phyloP scores from a whole-genome alignment of 2,797 vertebrate genomes.

The Falco concolor region DNA sequence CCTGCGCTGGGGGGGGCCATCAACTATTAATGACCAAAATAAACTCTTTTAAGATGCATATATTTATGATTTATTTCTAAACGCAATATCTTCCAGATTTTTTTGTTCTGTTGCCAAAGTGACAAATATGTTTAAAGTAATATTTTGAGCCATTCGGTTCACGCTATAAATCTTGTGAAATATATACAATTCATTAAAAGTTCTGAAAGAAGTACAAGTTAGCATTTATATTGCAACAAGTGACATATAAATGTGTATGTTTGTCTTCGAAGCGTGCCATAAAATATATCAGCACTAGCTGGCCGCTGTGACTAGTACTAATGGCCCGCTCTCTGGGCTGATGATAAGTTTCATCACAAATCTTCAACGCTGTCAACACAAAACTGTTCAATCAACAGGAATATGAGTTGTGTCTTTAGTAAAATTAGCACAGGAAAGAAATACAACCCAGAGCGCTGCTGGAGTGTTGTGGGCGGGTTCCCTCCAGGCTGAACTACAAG shows the following conservation, averaged over 20 bases:
- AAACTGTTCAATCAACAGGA: conserved; percentile 55
- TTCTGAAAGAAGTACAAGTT: conserved; percentile 75
- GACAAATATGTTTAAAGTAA: conserved; percentile 81
- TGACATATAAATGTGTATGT: conserved; percentile 60
- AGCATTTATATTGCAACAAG: conserved; percentile 70
- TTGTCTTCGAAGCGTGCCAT: conserved; percentile 35
- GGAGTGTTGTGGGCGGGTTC: background rate
- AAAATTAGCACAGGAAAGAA: conserved; percentile 56
- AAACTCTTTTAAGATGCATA: conserved; percentile 77
- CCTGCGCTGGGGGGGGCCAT: conserved; percentile 70
- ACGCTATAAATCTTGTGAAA: conserved; percentile 76
- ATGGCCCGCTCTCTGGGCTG: background rate
- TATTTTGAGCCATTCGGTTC: conserved; percentile 61
- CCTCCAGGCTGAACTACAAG: background rate
- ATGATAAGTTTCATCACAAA: conserved; percentile 52
- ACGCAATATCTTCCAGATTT: conserved; percentile 56
- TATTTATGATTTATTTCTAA: conserved; percentile 82
- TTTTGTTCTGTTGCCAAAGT: conserved; percentile 75
- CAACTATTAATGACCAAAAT: conserved; percentile 81
- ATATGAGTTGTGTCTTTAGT: conserved; percentile 49
- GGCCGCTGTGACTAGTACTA: background rate
- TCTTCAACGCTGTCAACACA: conserved; percentile 41
- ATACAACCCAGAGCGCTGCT: background rate
- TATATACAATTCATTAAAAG: conserved; percentile 78
- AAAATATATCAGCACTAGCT: background rate